Evolutionary conservation across 1,140 invertebrate species (phyloP), one percentile per base, ranked within the genome.

Genomic region (Hypothenemus hampei): DNA sequence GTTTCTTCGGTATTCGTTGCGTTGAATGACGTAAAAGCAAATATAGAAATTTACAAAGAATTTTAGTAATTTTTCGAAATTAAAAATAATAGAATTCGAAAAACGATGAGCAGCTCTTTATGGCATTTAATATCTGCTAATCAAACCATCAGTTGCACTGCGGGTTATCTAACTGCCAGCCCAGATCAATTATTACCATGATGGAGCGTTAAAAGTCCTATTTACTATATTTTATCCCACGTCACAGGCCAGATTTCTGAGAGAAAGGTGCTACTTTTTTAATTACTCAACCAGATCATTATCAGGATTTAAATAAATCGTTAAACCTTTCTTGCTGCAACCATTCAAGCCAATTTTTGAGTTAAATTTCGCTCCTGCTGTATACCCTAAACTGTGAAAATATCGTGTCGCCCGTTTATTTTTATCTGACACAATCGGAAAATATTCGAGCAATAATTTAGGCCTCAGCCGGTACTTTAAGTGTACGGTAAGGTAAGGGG

Each of bases 131-230:
- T 43, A 57, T 58, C 63, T 60, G 67, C 62, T 67, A 65, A 65
- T 66, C 66, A 68, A 67, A 67, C 64, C 62, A 68, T 64, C 63
- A 65, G 60, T 50, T 55, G 56, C 61, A 52, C 61, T 59, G 59
- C 62, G 59, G 65, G 54, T 50, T 47, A 41, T 39, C 47, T 36
- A 33, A 50, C 45, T 37, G 44, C 24, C 46, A 43, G 45, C 54
- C 58, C 54, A 60, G 57, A 47, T 64, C 62, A 65, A 65, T 65
- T 65, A 63, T 62, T 60, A 62, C 59, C 62, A 61, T 64, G 64
- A 65, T 65, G 53, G 57, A 61, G 62, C 64, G 57, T 58, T 65
- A 63, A 65, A 60, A 57, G 61, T 55, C 52, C 45, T 55, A 55
- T 55, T 48, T 55, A 55, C 45, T 55, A 47, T 24, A 44, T 47